phyloP scores from a whole-genome alignment of 2,113 vertebrate genomes.

The Cranoglanis bouderius region DNA sequence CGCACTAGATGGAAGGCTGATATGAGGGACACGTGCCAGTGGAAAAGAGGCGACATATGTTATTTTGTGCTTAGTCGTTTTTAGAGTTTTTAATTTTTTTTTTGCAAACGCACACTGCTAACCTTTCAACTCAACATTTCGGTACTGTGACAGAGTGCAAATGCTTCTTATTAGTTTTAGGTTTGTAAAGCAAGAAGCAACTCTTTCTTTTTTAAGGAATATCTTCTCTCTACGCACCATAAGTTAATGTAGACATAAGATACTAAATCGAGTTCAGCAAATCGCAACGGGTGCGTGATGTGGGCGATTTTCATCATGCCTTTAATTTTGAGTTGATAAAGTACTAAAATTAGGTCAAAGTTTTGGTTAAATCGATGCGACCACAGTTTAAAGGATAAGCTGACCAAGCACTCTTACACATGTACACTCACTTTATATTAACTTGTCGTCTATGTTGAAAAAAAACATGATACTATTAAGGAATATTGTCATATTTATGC shows the following conservation, averaged over 20 bases:
- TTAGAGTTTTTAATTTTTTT: background rate
- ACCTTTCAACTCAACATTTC: background rate
- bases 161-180: background rate
- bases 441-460: too few relatives aligned
- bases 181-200: background rate
- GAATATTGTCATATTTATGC: too few relatives aligned
- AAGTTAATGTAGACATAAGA: background rate
- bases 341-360: too few relatives aligned
- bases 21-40: constrained; percentile 31
- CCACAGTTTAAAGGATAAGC: too few relatives aligned
- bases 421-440: too few relatives aligned
- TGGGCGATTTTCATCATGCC: background rate
- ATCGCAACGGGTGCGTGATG: background rate
- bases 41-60: constrained; percentile 45
- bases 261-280: background rate
- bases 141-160: background rate
- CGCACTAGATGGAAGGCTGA: constrained; percentile 25
- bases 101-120: background rate
- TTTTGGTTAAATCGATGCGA: background rate
- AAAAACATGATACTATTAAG: too few relatives aligned
- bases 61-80: constrained; percentile 40
- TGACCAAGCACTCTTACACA: too few relatives aligned
- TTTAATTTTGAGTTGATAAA: too few relatives aligned
- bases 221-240: background rate
- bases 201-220: background rate